Evolutionary conservation across 1,140 invertebrate genomes (phyloP).

Genomic region (Hylaeus anthracinus): DNA sequence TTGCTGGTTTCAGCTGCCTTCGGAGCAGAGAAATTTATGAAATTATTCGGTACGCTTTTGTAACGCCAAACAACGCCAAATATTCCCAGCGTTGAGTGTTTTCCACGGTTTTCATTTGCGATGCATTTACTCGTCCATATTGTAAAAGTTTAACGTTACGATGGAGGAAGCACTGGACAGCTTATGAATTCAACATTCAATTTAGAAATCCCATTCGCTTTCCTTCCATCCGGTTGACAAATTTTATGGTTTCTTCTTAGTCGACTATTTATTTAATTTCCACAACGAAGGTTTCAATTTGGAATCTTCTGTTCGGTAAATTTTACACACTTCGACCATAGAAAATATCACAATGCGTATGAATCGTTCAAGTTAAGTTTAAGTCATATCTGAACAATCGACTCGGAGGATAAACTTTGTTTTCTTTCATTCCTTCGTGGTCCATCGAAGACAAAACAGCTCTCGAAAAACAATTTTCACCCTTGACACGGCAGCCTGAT

Average conservation of each 20-base stretch:
- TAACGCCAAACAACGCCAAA: not conserved
- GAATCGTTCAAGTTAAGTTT: no score
- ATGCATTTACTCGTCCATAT: not conserved
- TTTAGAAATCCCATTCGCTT: no score
- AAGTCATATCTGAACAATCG: no score
- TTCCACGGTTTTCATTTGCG: not conserved
- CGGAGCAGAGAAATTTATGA: not conserved
- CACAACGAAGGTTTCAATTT: no score
- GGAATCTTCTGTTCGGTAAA: no score
- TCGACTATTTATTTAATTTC: no score
- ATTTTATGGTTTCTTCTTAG: no score
- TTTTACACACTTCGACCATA: no score
- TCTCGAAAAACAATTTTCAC: not conserved
- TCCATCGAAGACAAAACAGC: not conserved
- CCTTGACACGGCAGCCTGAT: constrained; percentile 10
- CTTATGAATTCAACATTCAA: not conserved
- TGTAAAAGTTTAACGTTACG: not conserved
- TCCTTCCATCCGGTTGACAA: no score
- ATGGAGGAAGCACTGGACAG: not conserved
- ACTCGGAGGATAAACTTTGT: no score
- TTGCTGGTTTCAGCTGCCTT: not conserved
- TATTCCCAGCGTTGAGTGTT: not conserved
- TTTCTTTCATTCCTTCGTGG: not conserved
- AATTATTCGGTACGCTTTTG: not conserved
- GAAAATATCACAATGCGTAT: no score